These are phyloP conservation scores for Apocrypta bakeri DNA, from an alignment of 1,140 invertebrate species.

Conservation along the genomic window DNA sequence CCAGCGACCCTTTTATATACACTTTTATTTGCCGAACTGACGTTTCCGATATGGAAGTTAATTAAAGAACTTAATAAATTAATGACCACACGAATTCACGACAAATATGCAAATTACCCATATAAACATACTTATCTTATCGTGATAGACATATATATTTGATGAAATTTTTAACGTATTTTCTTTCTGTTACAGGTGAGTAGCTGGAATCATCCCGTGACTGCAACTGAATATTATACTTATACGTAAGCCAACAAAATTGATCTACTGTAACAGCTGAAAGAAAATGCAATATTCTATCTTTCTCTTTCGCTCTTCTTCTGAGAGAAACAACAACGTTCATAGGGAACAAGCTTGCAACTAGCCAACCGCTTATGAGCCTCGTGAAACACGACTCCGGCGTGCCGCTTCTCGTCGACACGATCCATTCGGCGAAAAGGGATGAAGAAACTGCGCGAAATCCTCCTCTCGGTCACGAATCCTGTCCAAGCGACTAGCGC, in stretches of 20 bases:
- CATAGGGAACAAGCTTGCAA: not conserved
- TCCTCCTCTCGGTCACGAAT: conserved; percentile 39
- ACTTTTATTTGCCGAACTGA: not conserved
- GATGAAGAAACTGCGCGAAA: conserved; percentile 13
- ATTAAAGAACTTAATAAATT: not conserved
- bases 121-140: too few species aligned
- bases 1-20: not conserved
- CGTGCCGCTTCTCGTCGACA: conserved; percentile 8
- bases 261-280: not conserved
- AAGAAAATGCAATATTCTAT: conserved; percentile 16
- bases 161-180: not conserved
- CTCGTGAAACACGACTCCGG: conserved; percentile 41
- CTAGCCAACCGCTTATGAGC: conserved; percentile 5
- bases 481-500: conserved; percentile 11
- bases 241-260: not conserved
- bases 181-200: conserved; percentile 30
- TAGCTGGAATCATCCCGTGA: not conserved
- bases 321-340: too few species aligned
- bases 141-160: too few species aligned
- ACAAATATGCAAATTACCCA: too few species aligned
- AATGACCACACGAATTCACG: not conserved
- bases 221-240: too few species aligned
- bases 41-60: not conserved
- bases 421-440: conserved; percentile 35
- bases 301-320: too few species aligned